Conservation (phyloP, 64 coral and sea anemone species). For the Actinia equina region DNA sequence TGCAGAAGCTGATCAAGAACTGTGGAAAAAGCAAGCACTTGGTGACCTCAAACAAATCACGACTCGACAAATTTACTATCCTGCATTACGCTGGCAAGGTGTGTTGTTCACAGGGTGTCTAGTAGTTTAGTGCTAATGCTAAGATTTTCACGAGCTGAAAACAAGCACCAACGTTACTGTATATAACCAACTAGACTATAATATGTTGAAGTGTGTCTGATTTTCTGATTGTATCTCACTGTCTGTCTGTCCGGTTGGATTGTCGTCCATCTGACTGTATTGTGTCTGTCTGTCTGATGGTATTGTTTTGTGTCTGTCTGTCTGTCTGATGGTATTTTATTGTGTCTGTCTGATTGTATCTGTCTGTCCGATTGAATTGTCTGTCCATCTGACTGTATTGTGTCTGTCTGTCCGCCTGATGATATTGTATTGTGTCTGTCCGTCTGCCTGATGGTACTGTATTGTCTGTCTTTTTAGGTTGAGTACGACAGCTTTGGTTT, state of each 20-base stretch:
- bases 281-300: too few relatives aligned
- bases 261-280: too few relatives aligned
- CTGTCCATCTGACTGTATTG: not conserved
- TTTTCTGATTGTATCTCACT: too few relatives aligned
- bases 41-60: slow-evolving; percentile 49
- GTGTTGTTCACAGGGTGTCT: not conserved
- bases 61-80: slow-evolving; percentile 59
- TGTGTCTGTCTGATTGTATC: too few relatives aligned
- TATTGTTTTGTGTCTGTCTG: too few relatives aligned
- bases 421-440: not conserved
- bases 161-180: too few relatives aligned
- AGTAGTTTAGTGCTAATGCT: too few relatives aligned
- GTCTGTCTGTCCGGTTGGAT: too few relatives aligned
- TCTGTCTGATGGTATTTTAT: too few relatives aligned
- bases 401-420: not conserved
- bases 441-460: not conserved
- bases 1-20: slow-evolving; percentile 75
- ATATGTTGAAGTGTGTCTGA: too few relatives aligned
- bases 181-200: too few relatives aligned
- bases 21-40: slow-evolving; percentile 60
- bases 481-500: slow-evolving; percentile 77
- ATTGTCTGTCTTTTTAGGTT: slow-evolving; percentile 36
- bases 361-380: not conserved
- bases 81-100: slow-evolving; percentile 87
- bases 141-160: too few relatives aligned